These are phyloP conservation scores for Lathronympha strigana DNA, from an alignment of 2,888 invertebrate species.

Conservation along the genomic window DNA sequence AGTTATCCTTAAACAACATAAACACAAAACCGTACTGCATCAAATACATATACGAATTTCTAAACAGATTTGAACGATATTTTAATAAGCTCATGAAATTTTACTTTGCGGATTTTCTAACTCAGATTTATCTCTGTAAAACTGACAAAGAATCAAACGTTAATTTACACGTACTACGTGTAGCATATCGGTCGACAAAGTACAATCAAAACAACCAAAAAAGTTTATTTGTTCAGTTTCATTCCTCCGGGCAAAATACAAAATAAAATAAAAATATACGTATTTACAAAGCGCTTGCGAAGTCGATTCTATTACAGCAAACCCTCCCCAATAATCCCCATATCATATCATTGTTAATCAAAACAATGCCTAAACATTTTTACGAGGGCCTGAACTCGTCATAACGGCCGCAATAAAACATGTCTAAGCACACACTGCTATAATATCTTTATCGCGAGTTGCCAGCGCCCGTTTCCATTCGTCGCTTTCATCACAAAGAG, in stretches of 20 bases:
- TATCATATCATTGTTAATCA: conserved; percentile 38
- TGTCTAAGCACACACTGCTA: conserved; percentile 42
- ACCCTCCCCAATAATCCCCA: conserved; percentile 21
- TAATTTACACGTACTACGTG: too few species aligned
- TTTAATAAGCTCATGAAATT: too few species aligned
- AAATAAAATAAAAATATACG: not conserved
- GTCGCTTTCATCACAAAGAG: conserved; percentile 43
- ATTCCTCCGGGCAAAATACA: not conserved
- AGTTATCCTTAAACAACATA: too few species aligned
- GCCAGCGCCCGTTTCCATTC: conserved; percentile 42
- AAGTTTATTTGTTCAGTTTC: not conserved
- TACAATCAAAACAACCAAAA: too few species aligned
- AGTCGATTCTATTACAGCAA: conserved; percentile 1
- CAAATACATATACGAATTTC: too few species aligned
- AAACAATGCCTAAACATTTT: conserved; percentile 42
- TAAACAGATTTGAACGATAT: too few species aligned
- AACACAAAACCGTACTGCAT: too few species aligned
- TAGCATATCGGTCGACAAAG: too few species aligned
- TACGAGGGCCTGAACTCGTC: conserved; percentile 40
- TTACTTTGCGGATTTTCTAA: too few species aligned
- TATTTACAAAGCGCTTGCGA: not conserved
- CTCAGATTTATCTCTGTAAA: too few species aligned
- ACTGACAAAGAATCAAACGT: too few species aligned
- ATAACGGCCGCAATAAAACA: conserved; percentile 42
- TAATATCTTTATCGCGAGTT: conserved; percentile 42